Evolutionary conservation across 2,888 invertebrate species (phyloP), one percentile per base, ranked within the genome.

Genomic region (Orthosia gothica): DNA sequence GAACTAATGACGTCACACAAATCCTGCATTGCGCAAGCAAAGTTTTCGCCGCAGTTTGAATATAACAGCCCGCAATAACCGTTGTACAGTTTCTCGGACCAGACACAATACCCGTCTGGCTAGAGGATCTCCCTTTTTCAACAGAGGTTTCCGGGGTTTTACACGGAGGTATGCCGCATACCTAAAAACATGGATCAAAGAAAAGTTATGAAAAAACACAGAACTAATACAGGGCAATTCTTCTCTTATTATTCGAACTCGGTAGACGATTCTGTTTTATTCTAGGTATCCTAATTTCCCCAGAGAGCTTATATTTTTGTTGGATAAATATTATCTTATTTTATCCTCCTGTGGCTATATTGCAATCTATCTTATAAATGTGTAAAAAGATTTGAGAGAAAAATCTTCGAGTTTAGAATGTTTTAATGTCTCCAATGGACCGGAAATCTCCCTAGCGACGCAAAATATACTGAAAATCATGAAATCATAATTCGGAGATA

Each of bases 261-360:
- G 9, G 59, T 45, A 47, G 50, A 52, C 45, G 18, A n/a, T 70
- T 23, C 0, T 52, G n/a, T 57, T 59, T 47, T 47, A 47, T 47
- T 64, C 18, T 47, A 47, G 55, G 9, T 13, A 40, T 55, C 40
- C 50, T 77, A 65, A 82, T 82, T 77, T 26, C 82, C 78, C 64
- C 5, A 18, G 18, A 50, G 82, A 69, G 23, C 18, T 18, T 13
- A 45, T 40, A 54, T 59, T 59, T 76, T 59, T 79, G 11, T 64
- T 54, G 45, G 13, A 54, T 64, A 52, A 66, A 62, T 55, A 62
- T 79, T 49, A 49, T 26, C 45, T 65, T 65, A 54, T 54, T 49
- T 20, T 45, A 58, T 62, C 23, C 54, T 45, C 55, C 15, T 50
- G 54, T 26, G 47, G 57, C 20, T 20, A 23, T n/a, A 63, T 58